These are phyloP conservation scores for Escarpia spicata DNA, from an alignment of 2,888 invertebrate species.

Conservation along the genomic window DNA sequence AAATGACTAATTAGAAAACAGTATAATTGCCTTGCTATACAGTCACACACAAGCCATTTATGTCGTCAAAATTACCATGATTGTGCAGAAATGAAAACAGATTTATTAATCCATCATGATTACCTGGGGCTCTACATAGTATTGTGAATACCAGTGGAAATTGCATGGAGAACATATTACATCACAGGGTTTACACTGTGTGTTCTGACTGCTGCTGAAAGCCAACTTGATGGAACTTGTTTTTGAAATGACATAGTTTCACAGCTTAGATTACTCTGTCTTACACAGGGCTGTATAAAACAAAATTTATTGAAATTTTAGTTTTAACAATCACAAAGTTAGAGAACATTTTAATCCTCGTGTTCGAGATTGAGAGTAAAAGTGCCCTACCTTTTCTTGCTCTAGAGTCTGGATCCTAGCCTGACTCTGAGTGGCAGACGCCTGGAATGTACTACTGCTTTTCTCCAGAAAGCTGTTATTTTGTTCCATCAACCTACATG, in stretches of 20 bases:
- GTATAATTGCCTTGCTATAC: neutral
- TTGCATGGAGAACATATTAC: neutral
- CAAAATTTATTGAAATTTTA: neutral
- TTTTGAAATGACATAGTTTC: neutral
- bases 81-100: neutral
- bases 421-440: slow-evolving; percentile 57
- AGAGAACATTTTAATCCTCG: neutral
- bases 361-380: neutral
- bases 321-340: neutral
- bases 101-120: neutral
- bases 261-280: neutral
- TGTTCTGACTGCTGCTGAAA: neutral
- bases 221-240: neutral
- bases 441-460: slow-evolving; percentile 59
- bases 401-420: slow-evolving; percentile 58
- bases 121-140: too few relatives aligned
- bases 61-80: neutral
- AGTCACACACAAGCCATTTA: neutral
- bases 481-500: slow-evolving; percentile 60
- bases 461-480: slow-evolving; percentile 62
- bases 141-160: neutral
- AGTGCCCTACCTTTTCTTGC: slow-evolving; percentile 59
- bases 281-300: neutral
- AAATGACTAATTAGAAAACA: neutral
- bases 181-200: neutral